These are phyloP conservation scores for Margarornis squamiger DNA, from an alignment of 2,797 vertebrate genomes.

Conservation along the genomic window DNA sequence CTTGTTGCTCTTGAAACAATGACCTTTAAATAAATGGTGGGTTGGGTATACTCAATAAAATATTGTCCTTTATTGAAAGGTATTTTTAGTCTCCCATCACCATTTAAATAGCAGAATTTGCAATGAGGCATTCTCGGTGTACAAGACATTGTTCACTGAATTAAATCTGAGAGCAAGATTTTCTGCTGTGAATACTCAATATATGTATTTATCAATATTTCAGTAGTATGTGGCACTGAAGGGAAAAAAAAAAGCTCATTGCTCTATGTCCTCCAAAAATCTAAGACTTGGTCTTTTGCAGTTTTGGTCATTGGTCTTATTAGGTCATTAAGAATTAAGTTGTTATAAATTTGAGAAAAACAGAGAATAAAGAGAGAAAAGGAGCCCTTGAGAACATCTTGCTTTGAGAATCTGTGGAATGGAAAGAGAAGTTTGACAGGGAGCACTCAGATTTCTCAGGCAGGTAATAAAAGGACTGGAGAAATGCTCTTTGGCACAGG, in stretches of 20 bases:
- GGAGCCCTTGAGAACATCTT: not conserved
- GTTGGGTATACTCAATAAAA: not conserved
- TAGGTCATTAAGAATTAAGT: not conserved
- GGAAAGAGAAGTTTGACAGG: not conserved
- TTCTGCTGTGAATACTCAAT: not conserved
- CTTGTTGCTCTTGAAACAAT: slow-evolving; percentile 27
- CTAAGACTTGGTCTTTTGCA: not conserved
- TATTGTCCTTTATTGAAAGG: not conserved
- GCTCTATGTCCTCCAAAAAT: not conserved
- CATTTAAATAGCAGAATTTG: slow-evolving; percentile 17
- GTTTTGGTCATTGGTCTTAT: not conserved
- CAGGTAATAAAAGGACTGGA: not conserved
- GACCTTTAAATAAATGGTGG: slow-evolving; percentile 24
- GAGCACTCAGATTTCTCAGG: not conserved
- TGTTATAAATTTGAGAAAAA: not conserved
- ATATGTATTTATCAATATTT: not conserved
- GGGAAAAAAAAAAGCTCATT: not conserved
- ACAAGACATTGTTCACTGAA: not conserved
- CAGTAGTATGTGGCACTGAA: not conserved
- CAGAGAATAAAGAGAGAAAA: not conserved
- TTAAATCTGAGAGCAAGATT: not conserved
- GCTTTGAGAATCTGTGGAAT: not conserved
- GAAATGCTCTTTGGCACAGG: not conserved
- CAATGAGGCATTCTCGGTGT: not conserved
- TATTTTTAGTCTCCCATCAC: slow-evolving; percentile 18